These are phyloP conservation scores for Megaceryle maxima DNA, from an alignment of 2,113 vertebrate species.

Conservation along the genomic window DNA sequence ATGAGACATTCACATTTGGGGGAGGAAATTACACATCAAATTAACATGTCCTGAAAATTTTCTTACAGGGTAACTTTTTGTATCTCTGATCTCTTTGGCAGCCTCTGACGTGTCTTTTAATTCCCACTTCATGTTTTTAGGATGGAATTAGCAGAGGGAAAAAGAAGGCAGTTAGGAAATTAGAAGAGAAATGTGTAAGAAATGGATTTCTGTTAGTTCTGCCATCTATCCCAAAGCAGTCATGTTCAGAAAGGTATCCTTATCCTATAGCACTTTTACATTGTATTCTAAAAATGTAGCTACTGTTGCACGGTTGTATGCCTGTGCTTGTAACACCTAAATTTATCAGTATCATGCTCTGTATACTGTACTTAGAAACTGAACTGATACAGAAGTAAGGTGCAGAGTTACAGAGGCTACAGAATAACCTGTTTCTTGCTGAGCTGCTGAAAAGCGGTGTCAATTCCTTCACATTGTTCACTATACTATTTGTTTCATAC, in stretches of 20 bases:
- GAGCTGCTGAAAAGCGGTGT: not conserved
- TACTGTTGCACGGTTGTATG: not conserved
- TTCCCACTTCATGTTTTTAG: not conserved
- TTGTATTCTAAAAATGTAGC: not conserved
- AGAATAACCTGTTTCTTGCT: not conserved
- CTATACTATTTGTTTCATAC: not conserved
- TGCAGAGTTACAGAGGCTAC: not conserved
- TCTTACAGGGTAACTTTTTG: not conserved
- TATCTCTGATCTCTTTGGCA: not conserved
- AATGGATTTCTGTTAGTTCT: not conserved
- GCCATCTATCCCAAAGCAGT: not conserved
- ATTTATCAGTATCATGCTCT: not conserved
- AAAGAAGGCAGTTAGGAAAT: not conserved
- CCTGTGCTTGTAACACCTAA: not conserved
- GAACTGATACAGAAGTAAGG: not conserved
- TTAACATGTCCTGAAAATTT: not conserved
- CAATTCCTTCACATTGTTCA: not conserved
- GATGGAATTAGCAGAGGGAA: not conserved
- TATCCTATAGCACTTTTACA: not conserved
- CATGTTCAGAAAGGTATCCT: not conserved
- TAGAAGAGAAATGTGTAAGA: not conserved
- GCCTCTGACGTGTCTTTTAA: not conserved
- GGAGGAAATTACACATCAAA: not conserved
- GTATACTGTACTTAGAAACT: not conserved
- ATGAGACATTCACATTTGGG: not conserved